Conservation (phyloP, 2,797 vertebrate species). For the Pseudochromis fuscus region DNA sequence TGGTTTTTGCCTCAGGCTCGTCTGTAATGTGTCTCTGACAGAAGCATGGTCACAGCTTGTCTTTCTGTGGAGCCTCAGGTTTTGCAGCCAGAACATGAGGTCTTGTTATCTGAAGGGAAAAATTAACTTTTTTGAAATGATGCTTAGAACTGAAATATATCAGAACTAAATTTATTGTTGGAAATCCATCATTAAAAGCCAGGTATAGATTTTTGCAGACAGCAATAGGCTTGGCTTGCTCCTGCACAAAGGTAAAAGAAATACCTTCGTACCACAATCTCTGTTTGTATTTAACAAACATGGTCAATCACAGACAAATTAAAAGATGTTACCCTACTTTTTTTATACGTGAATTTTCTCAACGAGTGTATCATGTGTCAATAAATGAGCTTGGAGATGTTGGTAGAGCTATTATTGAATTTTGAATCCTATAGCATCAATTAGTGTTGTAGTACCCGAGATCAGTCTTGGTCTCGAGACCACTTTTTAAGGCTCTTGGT, state of each 20-base stretch:
- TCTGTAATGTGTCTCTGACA: constrained; percentile 41
- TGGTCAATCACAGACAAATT: no score
- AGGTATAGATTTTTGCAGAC: no score
- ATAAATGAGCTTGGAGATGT: neutral
- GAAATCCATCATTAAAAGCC: no score
- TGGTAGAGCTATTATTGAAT: neutral
- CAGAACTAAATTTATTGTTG: neutral
- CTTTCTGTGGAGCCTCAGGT: neutral
- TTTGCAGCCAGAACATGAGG: neutral
- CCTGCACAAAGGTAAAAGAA: neutral
- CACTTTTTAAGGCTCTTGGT: no score
- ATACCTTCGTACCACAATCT: no score
- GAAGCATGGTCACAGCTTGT: constrained; percentile 9
- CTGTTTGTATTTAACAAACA: neutral
- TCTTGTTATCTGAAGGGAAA: neutral
- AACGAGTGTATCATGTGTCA: no score
- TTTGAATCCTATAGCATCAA: neutral
- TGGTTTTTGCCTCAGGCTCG: constrained; percentile 35
- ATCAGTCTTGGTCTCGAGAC: no score
- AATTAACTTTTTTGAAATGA: neutral
- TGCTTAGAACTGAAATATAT: neutral
- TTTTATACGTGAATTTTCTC: no score
- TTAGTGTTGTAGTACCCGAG: no score
- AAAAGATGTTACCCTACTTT: no score
- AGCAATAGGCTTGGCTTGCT: neutral